These are phyloP conservation scores for Nephila pilipes DNA, from an alignment of 1,140 invertebrate genomes.

Conservation along the genomic window DNA sequence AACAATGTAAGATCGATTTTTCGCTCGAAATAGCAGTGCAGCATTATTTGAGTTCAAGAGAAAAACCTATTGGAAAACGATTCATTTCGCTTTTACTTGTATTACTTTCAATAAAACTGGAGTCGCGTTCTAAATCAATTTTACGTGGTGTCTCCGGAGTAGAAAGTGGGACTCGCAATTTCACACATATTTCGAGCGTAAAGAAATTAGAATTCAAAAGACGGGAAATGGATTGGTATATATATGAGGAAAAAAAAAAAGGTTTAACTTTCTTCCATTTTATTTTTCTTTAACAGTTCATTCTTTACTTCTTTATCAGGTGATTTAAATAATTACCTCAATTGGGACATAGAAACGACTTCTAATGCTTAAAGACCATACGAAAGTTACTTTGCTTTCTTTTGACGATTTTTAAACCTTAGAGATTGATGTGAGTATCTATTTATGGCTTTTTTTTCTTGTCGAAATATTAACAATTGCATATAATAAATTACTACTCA, in stretches of 20 bases:
- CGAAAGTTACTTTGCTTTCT: neutral
- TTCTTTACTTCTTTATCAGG: neutral
- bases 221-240: neutral
- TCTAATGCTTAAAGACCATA: neutral
- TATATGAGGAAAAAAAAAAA: neutral
- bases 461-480: neutral
- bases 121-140: neutral
- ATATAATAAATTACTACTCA: no score
- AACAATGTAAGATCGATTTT: conserved; percentile 30
- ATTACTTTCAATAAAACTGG: conserved; percentile 27
- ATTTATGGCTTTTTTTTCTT: neutral
- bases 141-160: neutral
- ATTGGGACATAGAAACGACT: neutral
- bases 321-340: conserved; percentile 8
- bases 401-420: neutral
- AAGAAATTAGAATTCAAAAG: conserved; percentile 6
- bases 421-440: neutral
- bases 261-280: neutral
- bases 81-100: conserved; percentile 33
- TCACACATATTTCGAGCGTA: neutral
- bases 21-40: conserved; percentile 16
- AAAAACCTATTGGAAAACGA: conserved; percentile 37
- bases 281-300: neutral
- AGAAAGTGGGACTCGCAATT: neutral
- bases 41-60: conserved; percentile 25